Percentiles rank a stretch among this genome's conserved stretches.
Evolutionary conservation across 2,888 invertebrate species (phyloP).

Genomic region (Euzetes globulus): DNA sequence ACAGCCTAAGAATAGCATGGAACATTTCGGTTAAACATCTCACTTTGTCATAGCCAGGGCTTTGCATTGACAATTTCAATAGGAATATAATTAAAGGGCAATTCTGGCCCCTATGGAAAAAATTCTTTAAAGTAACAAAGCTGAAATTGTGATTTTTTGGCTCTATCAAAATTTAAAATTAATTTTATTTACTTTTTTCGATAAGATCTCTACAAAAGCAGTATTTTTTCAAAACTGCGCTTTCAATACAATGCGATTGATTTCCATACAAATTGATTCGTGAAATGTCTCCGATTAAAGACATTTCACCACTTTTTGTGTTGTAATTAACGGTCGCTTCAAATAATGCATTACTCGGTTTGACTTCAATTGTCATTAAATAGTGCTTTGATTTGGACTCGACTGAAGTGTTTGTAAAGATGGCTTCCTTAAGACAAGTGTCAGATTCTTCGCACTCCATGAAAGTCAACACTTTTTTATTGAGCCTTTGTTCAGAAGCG

Average conservation of each 20-base stretch:
- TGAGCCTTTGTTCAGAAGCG: not conserved
- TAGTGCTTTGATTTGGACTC: conserved; percentile 47
- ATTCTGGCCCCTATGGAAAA: too few species aligned
- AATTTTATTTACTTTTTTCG: too few species aligned
- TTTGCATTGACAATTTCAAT: too few species aligned
- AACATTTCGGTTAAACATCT: too few species aligned
- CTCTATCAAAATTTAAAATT: too few species aligned
- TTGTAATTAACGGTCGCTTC: conserved; percentile 61
- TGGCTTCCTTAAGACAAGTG: not conserved
- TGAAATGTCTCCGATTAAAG: conserved; percentile 58
- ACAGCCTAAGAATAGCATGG: too few species aligned
- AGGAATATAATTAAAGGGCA: too few species aligned
- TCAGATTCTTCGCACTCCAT: not conserved
- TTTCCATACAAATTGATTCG: conserved; percentile 48
- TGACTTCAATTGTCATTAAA: conserved; percentile 58
- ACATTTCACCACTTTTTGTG: conserved; percentile 44
- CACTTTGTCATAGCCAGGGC: too few species aligned
- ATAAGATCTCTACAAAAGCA: conserved; percentile 47
- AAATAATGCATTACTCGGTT: conserved; percentile 64
- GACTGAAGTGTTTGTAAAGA: not conserved
- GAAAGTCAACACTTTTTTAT: not conserved
- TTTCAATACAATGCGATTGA: conserved; percentile 47
- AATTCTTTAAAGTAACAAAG: too few species aligned
- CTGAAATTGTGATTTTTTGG: too few species aligned
- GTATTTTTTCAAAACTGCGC: conserved; percentile 45